These are phyloP conservation scores for Forbesichthys papilliferus DNA, from an alignment of 2,113 vertebrate species.

Conservation along the genomic window DNA sequence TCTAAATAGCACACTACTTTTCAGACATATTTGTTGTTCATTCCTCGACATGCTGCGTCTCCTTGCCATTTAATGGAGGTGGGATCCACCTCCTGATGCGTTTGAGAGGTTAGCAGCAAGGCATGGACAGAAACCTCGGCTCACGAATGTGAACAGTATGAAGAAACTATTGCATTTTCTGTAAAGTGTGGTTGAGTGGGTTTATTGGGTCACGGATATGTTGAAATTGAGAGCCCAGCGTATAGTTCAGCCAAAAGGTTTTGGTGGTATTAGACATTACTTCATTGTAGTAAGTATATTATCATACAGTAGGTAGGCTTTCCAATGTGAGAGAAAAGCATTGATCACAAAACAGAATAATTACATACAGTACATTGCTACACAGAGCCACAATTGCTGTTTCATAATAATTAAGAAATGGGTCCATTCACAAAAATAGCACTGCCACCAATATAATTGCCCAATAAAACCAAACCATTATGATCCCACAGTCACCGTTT, in stretches of 20 bases:
- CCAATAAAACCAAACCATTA: neutral
- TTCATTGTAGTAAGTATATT: slow-evolving; percentile 60
- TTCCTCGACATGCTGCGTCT: neutral
- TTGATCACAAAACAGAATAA: slow-evolving; percentile 55
- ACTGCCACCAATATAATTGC: neutral
- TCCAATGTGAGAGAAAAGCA: slow-evolving; percentile 36
- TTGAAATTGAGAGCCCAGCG: slow-evolving; percentile 30
- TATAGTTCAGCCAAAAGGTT: slow-evolving; percentile 43
- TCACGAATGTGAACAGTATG: slow-evolving; percentile 49
- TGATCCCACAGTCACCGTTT: neutral
- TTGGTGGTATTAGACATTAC: slow-evolving; percentile 66
- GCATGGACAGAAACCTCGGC: slow-evolving; percentile 52
- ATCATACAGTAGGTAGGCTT: slow-evolving; percentile 12
- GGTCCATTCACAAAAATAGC: neutral
- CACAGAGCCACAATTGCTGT: slow-evolving; percentile 8
- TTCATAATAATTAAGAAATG: slow-evolving; percentile 3
- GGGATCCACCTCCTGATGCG: slow-evolving; percentile 23
- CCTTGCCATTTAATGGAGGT: slow-evolving; percentile 19
- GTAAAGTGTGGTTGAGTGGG: slow-evolving; percentile 56
- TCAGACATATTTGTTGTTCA: neutral
- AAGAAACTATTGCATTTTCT: slow-evolving; percentile 45
- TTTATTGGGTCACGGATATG: slow-evolving; percentile 60
- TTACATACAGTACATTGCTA: slow-evolving; percentile 15
- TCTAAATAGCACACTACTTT: too few relatives aligned
- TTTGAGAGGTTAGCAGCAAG: slow-evolving; percentile 48